phyloP scores from a whole-genome alignment of 2,797 vertebrate species.

The Amblyraja radiata region DNA sequence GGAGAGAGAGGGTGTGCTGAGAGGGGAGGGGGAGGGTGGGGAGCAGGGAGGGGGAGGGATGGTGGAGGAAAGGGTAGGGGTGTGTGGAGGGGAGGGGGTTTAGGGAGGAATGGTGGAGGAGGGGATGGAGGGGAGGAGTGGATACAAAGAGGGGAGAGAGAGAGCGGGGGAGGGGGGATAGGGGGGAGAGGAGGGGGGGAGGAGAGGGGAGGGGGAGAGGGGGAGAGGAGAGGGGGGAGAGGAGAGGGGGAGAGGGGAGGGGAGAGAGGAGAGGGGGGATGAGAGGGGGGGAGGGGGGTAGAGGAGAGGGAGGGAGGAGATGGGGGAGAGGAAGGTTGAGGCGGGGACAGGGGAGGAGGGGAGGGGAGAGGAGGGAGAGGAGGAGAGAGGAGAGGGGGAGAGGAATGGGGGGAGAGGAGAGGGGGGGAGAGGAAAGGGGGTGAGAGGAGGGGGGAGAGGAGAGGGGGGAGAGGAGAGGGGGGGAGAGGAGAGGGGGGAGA shows the following conservation, averaged over 20 bases:
- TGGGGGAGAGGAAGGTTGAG: constrained; percentile 40
- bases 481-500: background rate
- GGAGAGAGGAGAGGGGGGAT: constrained; percentile 42
- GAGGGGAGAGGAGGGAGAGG: background rate
- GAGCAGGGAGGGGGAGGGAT: too few species aligned
- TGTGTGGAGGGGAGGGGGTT: too few species aligned
- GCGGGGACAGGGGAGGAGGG: background rate
- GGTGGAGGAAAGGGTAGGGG: too few species aligned
- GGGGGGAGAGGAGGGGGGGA: background rate
- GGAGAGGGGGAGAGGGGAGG: background rate
- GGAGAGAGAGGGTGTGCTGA: constrained; percentile 39
- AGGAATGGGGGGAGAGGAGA: background rate
- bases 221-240: background rate
- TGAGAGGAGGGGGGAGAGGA: background rate
- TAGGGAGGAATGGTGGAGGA: too few species aligned
- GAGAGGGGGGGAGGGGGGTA: constrained; percentile 70
- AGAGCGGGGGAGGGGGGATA: background rate
- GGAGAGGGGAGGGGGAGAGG: background rate
- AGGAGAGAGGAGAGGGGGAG: background rate
- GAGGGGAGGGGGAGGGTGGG: too few species aligned
- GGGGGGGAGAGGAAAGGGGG: background rate
- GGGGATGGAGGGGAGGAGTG: too few species aligned
- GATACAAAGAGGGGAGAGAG: constrained; percentile 41
- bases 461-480: background rate
- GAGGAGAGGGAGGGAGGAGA: constrained; percentile 81